Base-by-base conservation (phyloP, 2,113 vertebrate species). In the Spea bombifrons region DNA sequence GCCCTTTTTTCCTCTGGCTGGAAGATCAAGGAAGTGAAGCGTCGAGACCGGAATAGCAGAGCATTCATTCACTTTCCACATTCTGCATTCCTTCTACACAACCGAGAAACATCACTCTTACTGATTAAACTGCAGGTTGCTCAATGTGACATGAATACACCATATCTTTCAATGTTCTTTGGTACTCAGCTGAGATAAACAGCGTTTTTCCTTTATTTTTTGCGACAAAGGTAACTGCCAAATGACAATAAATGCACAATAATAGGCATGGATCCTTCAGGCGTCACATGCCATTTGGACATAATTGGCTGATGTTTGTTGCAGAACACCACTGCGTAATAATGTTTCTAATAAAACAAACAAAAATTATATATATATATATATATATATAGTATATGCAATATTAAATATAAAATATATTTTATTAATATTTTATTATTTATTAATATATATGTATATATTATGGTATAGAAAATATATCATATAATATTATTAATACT, bases 51-150 rank as follows among this genome's bases (percentile, higher is more conserved):
- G 9, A 4, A 30, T 30, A 47, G 67, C 67, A 49, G 13, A 64
- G 3, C 15, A 45, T 7, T 12, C 5, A 30, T 64, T 46, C 66
- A 45, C 7, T 17, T 66, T 46, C 30, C 12, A 46, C 44, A 46
- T 12, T 46, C 66, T 46, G 43, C 46, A 70, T 70, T 50, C 67
- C 13, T 70, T 70, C n/a, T 47, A 49, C 50, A 48, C 67, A 70
- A 48, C 30, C 30, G 8, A 64, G 30, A 64, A 64, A 5, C 61
- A 64, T 64, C 61, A 64, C n/a, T 64, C 61, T 64, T 64, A 16
- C 30, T 64, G 61, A 64, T 64, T 30, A 64, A 64, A 64, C 61
- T 2, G 61, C 61, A 3, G 10, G 66, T 67, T 13, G 61, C 61
- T 17, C 8, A 13, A 3, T 6, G 61, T 5, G 61, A 64, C 61